These are phyloP conservation scores for Sepiola atlantica DNA, from an alignment of 2,888 invertebrate species.

Conservation along the genomic window DNA sequence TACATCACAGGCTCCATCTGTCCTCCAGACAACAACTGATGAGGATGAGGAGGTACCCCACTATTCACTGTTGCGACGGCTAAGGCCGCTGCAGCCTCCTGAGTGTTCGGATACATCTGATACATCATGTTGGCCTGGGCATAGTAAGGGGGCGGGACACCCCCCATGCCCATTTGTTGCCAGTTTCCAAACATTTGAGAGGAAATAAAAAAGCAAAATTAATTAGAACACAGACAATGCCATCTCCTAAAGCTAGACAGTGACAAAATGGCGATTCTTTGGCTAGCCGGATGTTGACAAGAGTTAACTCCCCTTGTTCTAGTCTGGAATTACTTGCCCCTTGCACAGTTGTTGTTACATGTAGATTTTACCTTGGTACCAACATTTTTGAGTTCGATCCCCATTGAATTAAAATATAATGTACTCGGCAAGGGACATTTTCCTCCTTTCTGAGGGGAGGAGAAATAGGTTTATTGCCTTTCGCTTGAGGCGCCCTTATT, in stretches of 20 bases:
- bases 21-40: conserved; percentile 33
- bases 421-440: too few relatives aligned
- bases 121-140: conserved; percentile 41
- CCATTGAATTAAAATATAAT: too few relatives aligned
- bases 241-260: conserved; percentile 34
- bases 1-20: conserved; percentile 24
- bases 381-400: too few relatives aligned
- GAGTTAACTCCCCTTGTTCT: not conserved
- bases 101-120: conserved; percentile 20
- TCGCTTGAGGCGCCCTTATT: too few relatives aligned
- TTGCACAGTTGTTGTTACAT: not conserved
- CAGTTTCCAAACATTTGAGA: conserved; percentile 41
- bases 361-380: too few relatives aligned
- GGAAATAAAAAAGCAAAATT: not conserved
- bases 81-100: conserved; percentile 19
- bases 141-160: conserved; percentile 37
- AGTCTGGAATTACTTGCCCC: not conserved
- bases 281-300: conserved; percentile 40
- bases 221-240: not conserved
- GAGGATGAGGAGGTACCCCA: conserved; percentile 41
- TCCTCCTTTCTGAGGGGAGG: too few relatives aligned
- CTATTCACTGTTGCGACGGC: not conserved
- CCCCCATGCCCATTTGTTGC: conserved; percentile 42
- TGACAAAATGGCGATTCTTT: conserved; percentile 41
- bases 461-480: too few relatives aligned